Conservation (phyloP, 2,113 vertebrate genomes). For the Varanus salvator region DNA sequence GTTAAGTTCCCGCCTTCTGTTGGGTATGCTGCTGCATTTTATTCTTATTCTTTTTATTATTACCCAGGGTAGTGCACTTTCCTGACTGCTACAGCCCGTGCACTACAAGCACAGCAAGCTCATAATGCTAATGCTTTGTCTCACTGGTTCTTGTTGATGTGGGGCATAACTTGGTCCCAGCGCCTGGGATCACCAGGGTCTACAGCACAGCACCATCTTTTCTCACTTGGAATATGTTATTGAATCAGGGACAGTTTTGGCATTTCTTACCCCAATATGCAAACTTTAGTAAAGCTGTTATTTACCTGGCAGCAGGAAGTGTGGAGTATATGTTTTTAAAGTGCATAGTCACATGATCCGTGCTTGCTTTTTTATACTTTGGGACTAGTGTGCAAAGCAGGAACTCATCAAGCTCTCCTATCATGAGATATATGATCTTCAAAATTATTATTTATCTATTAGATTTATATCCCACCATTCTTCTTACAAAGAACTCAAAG, state of each 20-base stretch:
- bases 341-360: background rate
- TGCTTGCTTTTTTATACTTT: background rate
- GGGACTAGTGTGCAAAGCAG: background rate
- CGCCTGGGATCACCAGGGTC: background rate
- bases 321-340: background rate
- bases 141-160: background rate
- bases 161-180: background rate
- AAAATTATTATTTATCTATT: no score
- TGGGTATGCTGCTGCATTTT: background rate
- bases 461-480: no score
- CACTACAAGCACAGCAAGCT: background rate
- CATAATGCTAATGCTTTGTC: background rate
- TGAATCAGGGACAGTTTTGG: background rate
- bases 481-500: no score
- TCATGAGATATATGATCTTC: background rate
- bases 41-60: no score
- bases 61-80: background rate
- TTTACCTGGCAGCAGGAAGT: background rate
- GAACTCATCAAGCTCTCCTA: background rate
- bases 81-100: background rate
- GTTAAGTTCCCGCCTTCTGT: background rate
- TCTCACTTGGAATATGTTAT: background rate
- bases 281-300: background rate
- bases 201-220: background rate
- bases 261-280: background rate